Evolutionary conservation across 2,888 invertebrate genomes (phyloP), one percentile per base, ranked within the genome.

Genomic region (Spisula solida): DNA sequence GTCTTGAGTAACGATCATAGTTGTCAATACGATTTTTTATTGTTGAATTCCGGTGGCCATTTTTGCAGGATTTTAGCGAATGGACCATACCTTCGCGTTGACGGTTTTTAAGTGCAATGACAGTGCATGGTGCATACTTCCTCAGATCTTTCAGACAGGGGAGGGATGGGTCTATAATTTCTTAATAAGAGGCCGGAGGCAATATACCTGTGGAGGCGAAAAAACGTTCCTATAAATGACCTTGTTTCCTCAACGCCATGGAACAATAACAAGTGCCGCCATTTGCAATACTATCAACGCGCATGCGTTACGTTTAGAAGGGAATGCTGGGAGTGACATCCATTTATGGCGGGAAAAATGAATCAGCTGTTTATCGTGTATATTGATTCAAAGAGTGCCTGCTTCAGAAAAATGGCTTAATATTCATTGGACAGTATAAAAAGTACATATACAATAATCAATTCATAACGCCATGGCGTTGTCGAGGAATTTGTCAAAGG

Each of bases 221-320:
- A 96, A 96, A 96, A 96, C 96, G 96, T 96, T 96, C 96, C 96
- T 97, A 97, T 96, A 96, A 97, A 97, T 96, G 96, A 96, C 96
- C 96, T 96, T 96, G 96, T 97, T 96, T 97, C 96, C 97, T 96
- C 97, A 97, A 98, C 98, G 98, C 98, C 98, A 98, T 98, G 98
- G 97, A 98, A 99, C 98, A 99, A 99, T 98, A 99, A 99, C 98
- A 99, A 95, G 98, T 98, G 98, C 98, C 98, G 99, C 99, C 99
- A 99, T 99, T 99, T 98, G 98, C 98, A 98, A 98, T 98, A 98
- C 93, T 92, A 91, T 92, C 93, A 94, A 89, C 93, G 95, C 96
- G 96, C 97, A 96, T 96, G 97, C 95, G 95, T 94, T 80, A 93
- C 93, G 92, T 89, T 88, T 31, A 79, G 89, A 84, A 91, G 87